phyloP scores from a whole-genome alignment of 2,113 vertebrate species.

The Nothoprocta pentlandii region DNA sequence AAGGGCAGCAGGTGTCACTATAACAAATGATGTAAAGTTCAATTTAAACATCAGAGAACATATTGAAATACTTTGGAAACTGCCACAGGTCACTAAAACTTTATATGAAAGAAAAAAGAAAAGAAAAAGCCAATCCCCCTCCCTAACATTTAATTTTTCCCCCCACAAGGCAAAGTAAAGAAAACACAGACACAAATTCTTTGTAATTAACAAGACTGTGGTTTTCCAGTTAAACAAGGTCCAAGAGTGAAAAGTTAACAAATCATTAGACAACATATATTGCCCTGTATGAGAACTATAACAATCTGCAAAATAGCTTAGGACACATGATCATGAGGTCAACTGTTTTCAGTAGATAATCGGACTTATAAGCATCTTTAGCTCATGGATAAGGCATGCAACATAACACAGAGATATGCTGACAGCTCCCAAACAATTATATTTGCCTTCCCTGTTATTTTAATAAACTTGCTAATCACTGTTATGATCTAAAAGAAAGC shows the following conservation, averaged over 20 bases:
- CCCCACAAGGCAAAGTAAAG: constrained; percentile 15
- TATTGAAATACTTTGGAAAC: constrained; percentile 66
- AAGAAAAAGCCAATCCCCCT: not conserved
- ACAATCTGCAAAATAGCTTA: constrained; percentile 50
- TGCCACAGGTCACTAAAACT: constrained; percentile 56
- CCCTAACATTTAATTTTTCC: not conserved
- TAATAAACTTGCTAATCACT: constrained; percentile 10
- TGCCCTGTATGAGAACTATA: not conserved
- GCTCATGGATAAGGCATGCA: constrained; percentile 50
- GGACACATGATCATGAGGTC: constrained; percentile 57
- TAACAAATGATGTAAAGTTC: constrained; percentile 70
- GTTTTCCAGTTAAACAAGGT: constrained; percentile 33
- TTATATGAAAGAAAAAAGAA: constrained; percentile 13
- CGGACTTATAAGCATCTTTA: constrained; percentile 45
- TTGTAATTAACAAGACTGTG: constrained; percentile 56
- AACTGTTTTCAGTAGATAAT: constrained; percentile 74
- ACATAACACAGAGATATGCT: constrained; percentile 17
- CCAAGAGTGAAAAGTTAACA: constrained; percentile 61
- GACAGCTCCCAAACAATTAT: not conserved
- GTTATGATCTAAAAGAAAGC: not conserved
- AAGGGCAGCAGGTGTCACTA: constrained; percentile 67
- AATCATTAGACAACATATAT: constrained; percentile 38
- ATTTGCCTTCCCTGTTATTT: not conserved
- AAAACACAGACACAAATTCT: constrained; percentile 59
- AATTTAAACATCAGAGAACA: constrained; percentile 69